Base-by-base conservation (phyloP, 1,140 invertebrate genomes). In the Caenorhabditis remanei region DNA sequence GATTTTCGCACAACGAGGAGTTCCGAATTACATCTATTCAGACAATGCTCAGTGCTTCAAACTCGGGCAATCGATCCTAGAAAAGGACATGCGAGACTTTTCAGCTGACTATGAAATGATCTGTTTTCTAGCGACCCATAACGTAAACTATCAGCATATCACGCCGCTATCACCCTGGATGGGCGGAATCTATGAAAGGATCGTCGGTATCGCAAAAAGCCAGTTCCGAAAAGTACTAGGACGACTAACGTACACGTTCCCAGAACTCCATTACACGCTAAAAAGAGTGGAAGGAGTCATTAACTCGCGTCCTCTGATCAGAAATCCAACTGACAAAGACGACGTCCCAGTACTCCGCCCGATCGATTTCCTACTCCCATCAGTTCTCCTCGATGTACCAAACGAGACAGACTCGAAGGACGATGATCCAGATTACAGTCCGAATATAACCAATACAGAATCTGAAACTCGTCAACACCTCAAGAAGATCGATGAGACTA, bases 171-270 rank as follows among this genome's bases (percentile, higher is more conserved):
- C 85, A 5, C 85, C 85, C 16, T 85, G 85, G 85, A 21, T 48
- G 19, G 85, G 85, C 4, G 85, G 85, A 11, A 9, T 75, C 32
- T 85, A 85, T 48, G 85, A 85, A 46, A 79, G 61, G 40, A 85
- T 85, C 14, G 85, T 85, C 1, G 85, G 61, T 9, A 4, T 85
- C 7, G 41, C 32, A n/a, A 85, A 85, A 21, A 24, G 43, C 2
- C 41, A 41, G n/a, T 9, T 85, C 4, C 56, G 43, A 6, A 65
- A 61, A 41, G 21, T 32, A 55, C 13, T 85, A 5, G 85, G 85
- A 9, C 40, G 16, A n/a, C 8, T 8, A 3, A 61, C 46, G 13
- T 4, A 40, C 6, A 9, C 83, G 6, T 58, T 61, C 50, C 32
- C 14, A 40, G 83, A 61, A 5, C 13, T 63, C 4, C 4, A 24